Evolutionary conservation across 1,140 invertebrate species (phyloP), one percentile per base, ranked within the genome.

Genomic region (Sycophaga agraensis): DNA sequence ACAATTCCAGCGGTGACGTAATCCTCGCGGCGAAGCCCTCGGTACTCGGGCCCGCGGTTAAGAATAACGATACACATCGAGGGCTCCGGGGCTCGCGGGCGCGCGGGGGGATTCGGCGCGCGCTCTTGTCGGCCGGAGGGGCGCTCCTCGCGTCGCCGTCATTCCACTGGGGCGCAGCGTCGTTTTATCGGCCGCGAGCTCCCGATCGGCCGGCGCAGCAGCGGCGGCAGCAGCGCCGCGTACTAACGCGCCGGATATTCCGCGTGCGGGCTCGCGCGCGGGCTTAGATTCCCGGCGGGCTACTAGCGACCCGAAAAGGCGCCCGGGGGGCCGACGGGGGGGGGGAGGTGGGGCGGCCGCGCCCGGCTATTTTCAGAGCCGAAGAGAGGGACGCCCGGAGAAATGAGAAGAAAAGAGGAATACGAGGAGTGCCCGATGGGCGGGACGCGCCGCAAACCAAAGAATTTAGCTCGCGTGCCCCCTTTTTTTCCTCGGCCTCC

Each of bases 251-350:
- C 14, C 11, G 4, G 26, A 48, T 39, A n/a, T 39, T 48, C 21
- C n/a, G 24, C 57, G 57, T 42, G 31, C n/a, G n/a, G n/a, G n/a
- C n/a, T n/a, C n/a, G 35, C 46, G 28, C 16, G 24, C 42, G 7
- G 34, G 55, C 56, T 58, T 58, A 37, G 56, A 39, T 50, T 50
- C 48, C 34, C 48, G 26, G 17, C 22, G 35, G 22, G 43, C 57
- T 49, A 59, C 28, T n/a, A 28, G 45, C 17, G 35, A 71, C 69
- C 74, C 68, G 70, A 76, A 76, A 77, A 73, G 71, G 70, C 70
- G 65, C 66, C 67, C 62, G 58, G 65, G n/a, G 70, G 40, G 65
- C 28, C 28, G 28, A 11, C 5, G 28, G 63, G 57, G 50, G 50
- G 37, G 58, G 69, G 60, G 68, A 70, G 72, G 66, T 59, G 37